A percentile compares a stretch with the other conserved stretches of the same genome.
Evolutionary conservation across 1,140 invertebrate species (phyloP).

Genomic region (Neotoxoptera formosana): DNA sequence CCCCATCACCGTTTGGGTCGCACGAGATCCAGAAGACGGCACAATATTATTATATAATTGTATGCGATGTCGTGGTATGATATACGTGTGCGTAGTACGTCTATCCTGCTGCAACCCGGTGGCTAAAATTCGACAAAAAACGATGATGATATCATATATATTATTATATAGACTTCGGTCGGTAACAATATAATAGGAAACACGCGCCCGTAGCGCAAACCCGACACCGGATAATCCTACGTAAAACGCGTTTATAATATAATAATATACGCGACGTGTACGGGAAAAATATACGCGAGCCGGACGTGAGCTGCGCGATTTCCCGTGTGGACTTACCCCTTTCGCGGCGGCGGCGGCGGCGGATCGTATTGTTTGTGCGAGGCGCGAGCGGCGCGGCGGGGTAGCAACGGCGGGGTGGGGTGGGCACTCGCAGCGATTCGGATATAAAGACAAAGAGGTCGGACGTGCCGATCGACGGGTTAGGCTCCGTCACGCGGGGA

Average conservation of each 20-base stretch:
- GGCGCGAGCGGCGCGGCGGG: neutral
- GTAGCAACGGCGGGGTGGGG: neutral
- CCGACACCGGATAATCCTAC: constrained; percentile 35
- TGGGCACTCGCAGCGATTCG: neutral
- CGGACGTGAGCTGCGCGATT: constrained; percentile 25
- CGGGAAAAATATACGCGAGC: neutral
- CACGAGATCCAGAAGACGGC: too few relatives aligned
- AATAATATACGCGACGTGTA: neutral
- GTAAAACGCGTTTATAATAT: neutral
- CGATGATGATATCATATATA: neutral
- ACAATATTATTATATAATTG: too few relatives aligned
- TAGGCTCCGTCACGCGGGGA: neutral
- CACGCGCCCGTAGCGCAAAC: neutral
- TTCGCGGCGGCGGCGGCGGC: neutral
- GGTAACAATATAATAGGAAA: neutral
- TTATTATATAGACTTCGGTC: neutral
- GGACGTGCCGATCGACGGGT: constrained; percentile 54
- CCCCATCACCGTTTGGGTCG: too few relatives aligned
- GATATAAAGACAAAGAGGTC: constrained; percentile 52
- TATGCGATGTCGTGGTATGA: too few relatives aligned
- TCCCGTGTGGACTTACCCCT: constrained; percentile 36
- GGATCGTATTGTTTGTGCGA: constrained; percentile 4
- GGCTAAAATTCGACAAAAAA: neutral
- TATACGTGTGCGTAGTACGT: too few relatives aligned
- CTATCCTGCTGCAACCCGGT: neutral